Evolutionary conservation across 2,113 vertebrate species (phyloP), one percentile per base, ranked within the genome.

Genomic region (Centropus unirufus): DNA sequence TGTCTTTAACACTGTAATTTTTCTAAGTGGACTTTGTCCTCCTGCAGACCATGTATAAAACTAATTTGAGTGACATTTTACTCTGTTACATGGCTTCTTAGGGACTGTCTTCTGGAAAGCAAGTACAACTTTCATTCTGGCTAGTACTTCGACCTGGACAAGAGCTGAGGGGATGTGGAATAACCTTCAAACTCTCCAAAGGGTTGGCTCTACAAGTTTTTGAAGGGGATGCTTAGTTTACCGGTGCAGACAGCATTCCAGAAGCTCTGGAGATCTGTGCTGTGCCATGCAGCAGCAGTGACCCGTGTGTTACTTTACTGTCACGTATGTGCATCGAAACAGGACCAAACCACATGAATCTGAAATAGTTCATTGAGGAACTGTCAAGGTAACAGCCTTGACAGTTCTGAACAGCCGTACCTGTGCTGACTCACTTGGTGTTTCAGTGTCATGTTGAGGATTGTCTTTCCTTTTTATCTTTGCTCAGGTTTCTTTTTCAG

Each of bases 311-410:
- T 1, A 0, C 15, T 82, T 84, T 63, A 61, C 27, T 7, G 11
- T 89, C 76, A 3, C 0, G 0, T 47, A 23, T 1, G 0, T 52
- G 15, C 59, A n/a, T 30, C 61, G 78, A 12, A 75, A 63, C 26
- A 47, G 16, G 27, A 54, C 68, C 64, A 81, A 55, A 44, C 17
- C 22, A 44, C 27, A 39, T 20, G 39, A 61, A 47, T 30, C 59
- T 59, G 46, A 40, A 6, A 51, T 61, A n/a, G 27, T 64, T 89
- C 14, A 2, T 49, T 61, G 0, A 1, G 51, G 51, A 89, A 36
- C 59, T 83, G 17, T 59, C n/a, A 54, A 29, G 77, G 34, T 39
- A 77, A 26, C 16, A 0, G 1, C n/a, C n/a, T n/a, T n/a, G n/a
- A 1, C 66, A 29, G 24, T 30, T 27, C 32, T 52, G 4, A 69